Conservation (phyloP, 2,113 vertebrate genomes). For the Tupaia chinensis region DNA sequence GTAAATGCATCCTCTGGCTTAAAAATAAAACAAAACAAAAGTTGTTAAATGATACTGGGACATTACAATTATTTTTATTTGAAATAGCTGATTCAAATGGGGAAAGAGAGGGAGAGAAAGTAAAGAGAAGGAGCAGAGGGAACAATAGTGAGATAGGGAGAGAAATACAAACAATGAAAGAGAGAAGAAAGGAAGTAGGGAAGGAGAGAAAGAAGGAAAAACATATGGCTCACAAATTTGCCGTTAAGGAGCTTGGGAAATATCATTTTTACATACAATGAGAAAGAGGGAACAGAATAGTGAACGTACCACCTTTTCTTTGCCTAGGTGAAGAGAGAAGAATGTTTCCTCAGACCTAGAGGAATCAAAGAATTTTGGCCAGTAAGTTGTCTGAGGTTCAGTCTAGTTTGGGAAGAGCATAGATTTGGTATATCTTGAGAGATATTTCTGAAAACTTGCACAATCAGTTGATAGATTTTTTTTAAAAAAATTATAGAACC, state of each 20-base stretch:
- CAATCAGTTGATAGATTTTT: background rate
- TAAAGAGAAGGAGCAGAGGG: background rate
- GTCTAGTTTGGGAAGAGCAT: background rate
- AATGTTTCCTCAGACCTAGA: background rate
- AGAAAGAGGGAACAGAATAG: background rate
- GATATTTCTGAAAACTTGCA: slow-evolving; percentile 40
- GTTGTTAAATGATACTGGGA: background rate
- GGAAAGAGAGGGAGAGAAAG: background rate
- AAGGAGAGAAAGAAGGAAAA: background rate
- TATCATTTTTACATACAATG: background rate
- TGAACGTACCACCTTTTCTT: background rate
- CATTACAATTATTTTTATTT: background rate
- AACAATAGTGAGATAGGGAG: too few species aligned
- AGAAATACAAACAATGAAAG: rapidly evolving
- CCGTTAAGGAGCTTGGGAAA: background rate
- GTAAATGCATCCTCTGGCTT: too few species aligned
- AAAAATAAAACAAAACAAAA: too few species aligned
- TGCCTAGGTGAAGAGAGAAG: background rate
- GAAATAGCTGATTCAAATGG: background rate
- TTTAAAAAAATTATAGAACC: too few species aligned
- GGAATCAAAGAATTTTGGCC: background rate
- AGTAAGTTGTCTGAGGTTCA: background rate
- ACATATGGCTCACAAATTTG: background rate
- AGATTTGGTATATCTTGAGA: background rate
- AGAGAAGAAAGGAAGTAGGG: rapidly evolving